These are phyloP conservation scores for Vulpes ferrilata DNA, from an alignment of 2,113 vertebrate species.

Conservation along the genomic window DNA sequence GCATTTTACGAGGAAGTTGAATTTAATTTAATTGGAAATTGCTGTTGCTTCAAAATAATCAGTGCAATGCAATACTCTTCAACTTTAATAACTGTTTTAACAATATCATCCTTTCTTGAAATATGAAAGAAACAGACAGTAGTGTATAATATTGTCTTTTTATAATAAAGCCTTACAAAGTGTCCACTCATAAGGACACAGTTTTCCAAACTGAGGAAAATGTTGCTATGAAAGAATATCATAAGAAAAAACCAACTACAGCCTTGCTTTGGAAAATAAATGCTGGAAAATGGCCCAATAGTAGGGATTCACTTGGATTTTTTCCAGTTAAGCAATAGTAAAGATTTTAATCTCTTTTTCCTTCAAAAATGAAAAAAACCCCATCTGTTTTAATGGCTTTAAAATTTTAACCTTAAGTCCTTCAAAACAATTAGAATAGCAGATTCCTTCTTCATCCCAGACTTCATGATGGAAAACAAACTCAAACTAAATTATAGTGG, in stretches of 20 bases:
- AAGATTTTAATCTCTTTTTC: neutral
- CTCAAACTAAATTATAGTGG: neutral
- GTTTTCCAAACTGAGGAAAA: conserved; percentile 47
- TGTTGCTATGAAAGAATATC: conserved; percentile 72
- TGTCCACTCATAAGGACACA: neutral
- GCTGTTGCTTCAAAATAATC: conserved; percentile 46
- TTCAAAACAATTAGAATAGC: conserved; percentile 57
- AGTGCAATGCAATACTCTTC: conserved; percentile 7
- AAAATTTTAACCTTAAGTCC: neutral
- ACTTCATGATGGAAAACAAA: conserved; percentile 58
- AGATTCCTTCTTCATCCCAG: neutral
- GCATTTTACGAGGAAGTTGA: conserved; percentile 5
- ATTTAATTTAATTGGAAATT: conserved; percentile 44
- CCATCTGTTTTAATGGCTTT: conserved; percentile 5
- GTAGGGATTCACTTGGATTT: conserved; percentile 26
- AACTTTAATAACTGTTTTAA: conserved; percentile 29
- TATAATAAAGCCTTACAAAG: neutral
- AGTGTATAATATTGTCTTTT: conserved; percentile 20
- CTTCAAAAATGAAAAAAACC: conserved; percentile 46
- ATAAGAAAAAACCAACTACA: conserved; percentile 81
- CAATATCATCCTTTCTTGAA: conserved; percentile 34
- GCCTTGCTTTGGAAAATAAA: conserved; percentile 52
- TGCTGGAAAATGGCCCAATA: neutral
- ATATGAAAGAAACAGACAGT: conserved; percentile 27
- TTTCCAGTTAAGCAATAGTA: neutral